Conservation (phyloP, 2,113 vertebrate species). For the Cettia cetti region DNA sequence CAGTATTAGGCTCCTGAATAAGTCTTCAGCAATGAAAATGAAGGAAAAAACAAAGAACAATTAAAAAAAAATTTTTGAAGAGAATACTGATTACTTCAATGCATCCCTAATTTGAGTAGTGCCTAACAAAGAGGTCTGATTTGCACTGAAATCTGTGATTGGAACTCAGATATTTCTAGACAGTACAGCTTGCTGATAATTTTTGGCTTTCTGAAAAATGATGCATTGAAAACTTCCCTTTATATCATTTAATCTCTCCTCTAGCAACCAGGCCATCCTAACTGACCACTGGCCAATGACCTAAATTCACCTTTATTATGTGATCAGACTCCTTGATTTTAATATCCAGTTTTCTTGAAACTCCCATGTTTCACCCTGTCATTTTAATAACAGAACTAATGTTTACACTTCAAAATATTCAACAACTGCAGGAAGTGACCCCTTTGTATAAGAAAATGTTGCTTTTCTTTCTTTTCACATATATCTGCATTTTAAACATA, state of each 20-base stretch:
- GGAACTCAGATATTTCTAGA: conserved; percentile 25
- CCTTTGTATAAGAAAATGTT: not conserved
- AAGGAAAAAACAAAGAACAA: not conserved
- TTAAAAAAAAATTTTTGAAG: not conserved
- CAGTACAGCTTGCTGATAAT: conserved; percentile 26
- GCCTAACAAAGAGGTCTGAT: conserved; percentile 53
- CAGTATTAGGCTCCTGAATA: not conserved
- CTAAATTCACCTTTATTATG: not conserved
- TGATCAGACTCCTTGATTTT: not conserved
- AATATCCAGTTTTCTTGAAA: not conserved
- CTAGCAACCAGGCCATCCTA: not conserved
- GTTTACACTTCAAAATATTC: not conserved
- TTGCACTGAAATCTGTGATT: conserved; percentile 24
- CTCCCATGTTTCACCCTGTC: not conserved
- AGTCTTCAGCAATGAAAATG: not conserved
- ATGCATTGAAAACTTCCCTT: not conserved
- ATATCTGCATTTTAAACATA: not conserved
- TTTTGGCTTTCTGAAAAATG: conserved; percentile 2
- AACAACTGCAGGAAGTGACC: not conserved
- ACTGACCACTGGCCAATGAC: not conserved
- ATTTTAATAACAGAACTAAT: not conserved
- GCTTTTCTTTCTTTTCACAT: not conserved
- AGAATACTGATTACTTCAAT: conserved; percentile 52
- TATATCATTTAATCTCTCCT: not conserved
- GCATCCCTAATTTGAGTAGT: conserved; percentile 30